These are phyloP conservation scores for Cariama cristata DNA, from an alignment of 2,113 vertebrate genomes.

Conservation along the genomic window DNA sequence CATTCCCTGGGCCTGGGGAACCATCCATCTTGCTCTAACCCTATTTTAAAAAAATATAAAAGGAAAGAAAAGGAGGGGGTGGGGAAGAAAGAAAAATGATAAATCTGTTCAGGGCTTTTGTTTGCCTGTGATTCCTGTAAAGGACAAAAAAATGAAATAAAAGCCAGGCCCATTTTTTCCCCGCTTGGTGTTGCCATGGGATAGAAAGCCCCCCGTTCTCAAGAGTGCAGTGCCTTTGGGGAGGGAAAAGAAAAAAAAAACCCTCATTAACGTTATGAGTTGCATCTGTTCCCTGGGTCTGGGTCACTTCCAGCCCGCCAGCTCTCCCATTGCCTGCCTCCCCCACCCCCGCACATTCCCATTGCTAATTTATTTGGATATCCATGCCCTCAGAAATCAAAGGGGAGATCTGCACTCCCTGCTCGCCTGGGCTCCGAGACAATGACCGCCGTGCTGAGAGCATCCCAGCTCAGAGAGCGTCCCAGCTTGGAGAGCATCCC, in stretches of 20 bases:
- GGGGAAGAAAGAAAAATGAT: slow-evolving; percentile 67
- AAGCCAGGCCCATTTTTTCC: slow-evolving; percentile 55
- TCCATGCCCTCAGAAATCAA: not conserved
- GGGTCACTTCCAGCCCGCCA: not conserved
- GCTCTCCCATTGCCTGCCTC: not conserved
- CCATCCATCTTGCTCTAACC: slow-evolving; percentile 71
- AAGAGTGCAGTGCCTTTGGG: slow-evolving; percentile 13
- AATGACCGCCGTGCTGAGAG: not conserved
- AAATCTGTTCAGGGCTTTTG: slow-evolving; percentile 60
- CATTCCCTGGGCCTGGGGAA: slow-evolving; percentile 24
- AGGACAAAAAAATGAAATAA: slow-evolving; percentile 56
- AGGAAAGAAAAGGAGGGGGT: slow-evolving; percentile 65
- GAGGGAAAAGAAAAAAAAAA: not conserved
- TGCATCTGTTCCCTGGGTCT: slow-evolving; percentile 60
- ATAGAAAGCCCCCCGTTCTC: slow-evolving; percentile 43
- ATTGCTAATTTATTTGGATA: slow-evolving; percentile 24
- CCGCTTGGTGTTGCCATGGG: slow-evolving; percentile 67
- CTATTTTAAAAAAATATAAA: slow-evolving; percentile 70
- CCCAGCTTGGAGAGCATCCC: not conserved
- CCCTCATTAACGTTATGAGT: not conserved
- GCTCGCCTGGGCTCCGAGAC: not conserved
- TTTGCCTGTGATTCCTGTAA: slow-evolving; percentile 47
- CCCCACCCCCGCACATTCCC: slow-evolving; percentile 1
- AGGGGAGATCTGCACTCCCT: not conserved
- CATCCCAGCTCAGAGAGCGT: not conserved